Evolutionary conservation across 2,888 invertebrate species (phyloP).

Genomic region (Chironomus tentans): DNA sequence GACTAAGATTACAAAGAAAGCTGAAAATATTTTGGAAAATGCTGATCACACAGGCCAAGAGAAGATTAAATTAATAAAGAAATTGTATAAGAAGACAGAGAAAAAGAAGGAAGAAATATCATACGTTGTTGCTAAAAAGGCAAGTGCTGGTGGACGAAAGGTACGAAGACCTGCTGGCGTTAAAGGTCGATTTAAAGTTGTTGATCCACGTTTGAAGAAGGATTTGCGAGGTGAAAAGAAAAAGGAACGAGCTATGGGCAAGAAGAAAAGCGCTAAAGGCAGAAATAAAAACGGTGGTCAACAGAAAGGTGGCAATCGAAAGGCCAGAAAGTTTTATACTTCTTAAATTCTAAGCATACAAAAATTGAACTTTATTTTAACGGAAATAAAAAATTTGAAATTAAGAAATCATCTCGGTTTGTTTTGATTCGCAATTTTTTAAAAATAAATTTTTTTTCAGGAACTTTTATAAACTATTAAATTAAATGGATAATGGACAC

Average conservation of each 20-base stretch:
- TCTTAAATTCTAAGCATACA: background rate
- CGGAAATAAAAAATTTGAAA: background rate
- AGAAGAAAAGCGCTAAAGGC: conserved; percentile 30
- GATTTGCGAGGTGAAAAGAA: conserved; percentile 65
- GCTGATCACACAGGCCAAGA: conserved; percentile 84
- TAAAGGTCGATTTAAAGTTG: conserved; percentile 88
- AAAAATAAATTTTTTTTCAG: background rate
- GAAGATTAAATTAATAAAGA: conserved; percentile 84
- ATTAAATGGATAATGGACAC: background rate
- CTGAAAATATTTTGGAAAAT: conserved; percentile 86
- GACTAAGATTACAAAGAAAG: conserved; percentile 91
- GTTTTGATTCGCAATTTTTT: conserved; percentile 1
- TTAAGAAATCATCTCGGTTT: background rate
- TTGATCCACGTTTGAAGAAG: conserved; percentile 94
- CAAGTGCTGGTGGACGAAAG: conserved; percentile 59
- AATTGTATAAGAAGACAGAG: conserved; percentile 84
- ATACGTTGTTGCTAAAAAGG: conserved; percentile 91
- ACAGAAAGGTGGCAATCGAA: conserved; percentile 31
- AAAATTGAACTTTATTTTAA: background rate
- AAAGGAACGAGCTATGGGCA: conserved; percentile 36
- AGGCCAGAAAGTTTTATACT: background rate
- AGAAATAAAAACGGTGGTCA: conserved; percentile 31
- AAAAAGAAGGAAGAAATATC: conserved; percentile 81
- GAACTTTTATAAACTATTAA: background rate
- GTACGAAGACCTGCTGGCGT: conserved; percentile 75